Conservation (phyloP, 2,113 vertebrate genomes). For the Aix galericulata region DNA sequence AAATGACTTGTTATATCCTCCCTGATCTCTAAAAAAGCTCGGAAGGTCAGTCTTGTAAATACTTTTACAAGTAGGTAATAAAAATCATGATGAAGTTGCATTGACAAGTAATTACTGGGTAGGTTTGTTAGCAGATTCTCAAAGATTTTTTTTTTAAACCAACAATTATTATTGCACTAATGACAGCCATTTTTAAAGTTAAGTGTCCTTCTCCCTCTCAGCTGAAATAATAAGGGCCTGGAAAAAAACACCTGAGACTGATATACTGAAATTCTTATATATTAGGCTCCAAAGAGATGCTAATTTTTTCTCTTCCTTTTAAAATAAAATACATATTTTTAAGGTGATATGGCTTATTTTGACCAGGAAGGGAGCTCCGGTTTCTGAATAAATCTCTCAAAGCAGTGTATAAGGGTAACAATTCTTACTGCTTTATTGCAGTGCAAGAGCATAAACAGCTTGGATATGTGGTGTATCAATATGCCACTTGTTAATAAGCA, state of each 20-base stretch:
- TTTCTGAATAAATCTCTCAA: slow-evolving; percentile 59
- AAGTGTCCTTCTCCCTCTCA: slow-evolving; percentile 34
- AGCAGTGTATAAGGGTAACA: slow-evolving; percentile 47
- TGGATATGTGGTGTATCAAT: slow-evolving; percentile 69
- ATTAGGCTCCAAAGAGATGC: background rate
- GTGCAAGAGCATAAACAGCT: slow-evolving; percentile 62
- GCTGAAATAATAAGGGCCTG: background rate
- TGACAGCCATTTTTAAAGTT: slow-evolving; percentile 56
- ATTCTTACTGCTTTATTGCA: slow-evolving; percentile 70
- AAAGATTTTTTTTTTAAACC: slow-evolving; percentile 18
- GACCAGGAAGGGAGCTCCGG: background rate
- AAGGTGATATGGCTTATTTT: slow-evolving; percentile 21
- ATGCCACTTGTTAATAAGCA: slow-evolving; percentile 76
- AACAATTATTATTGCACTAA: slow-evolving; percentile 62
- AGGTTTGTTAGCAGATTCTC: slow-evolving; percentile 52
- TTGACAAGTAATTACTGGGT: slow-evolving; percentile 56
- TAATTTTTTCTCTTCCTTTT: background rate
- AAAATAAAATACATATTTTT: background rate
- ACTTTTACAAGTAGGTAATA: slow-evolving; percentile 61
- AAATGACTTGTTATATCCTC: slow-evolving; percentile 61
- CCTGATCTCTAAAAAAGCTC: slow-evolving; percentile 53
- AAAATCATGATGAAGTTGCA: slow-evolving; percentile 39
- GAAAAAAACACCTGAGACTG: slow-evolving; percentile 33
- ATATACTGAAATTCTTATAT: background rate
- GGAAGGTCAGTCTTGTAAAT: slow-evolving; percentile 61